Base-by-base conservation (phyloP, 2,113 vertebrate genomes). In the Plestiodon gilberti region DNA sequence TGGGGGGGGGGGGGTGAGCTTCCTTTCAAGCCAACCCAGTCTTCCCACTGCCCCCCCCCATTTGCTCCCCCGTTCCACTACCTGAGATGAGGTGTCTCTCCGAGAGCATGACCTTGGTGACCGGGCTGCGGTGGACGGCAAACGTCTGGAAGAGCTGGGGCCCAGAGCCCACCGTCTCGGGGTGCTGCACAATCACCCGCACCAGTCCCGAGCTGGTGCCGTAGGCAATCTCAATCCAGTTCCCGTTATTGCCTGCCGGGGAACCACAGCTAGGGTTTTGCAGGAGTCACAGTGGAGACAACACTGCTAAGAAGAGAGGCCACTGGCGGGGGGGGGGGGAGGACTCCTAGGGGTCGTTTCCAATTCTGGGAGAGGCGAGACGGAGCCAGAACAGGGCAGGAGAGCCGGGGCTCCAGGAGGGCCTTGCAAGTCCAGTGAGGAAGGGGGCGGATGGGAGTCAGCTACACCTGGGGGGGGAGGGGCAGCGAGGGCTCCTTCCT, bases 91-190 rank as follows among this genome's bases (percentile, higher is more conserved):
- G 98, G 88, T 99, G 98, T 83, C 98, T 98, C 89, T 99, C 98
- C 0, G 98, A 98, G 17, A 99, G 95, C 97, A 98, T 98, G 95
- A 99, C 98, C 95, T 98, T 98, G 90, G 96, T 99, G 85, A 99
- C 97, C 0, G 98, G 97, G 88, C 98, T 99, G 57, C 98, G 98
- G 92, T 99, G 98, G 8, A 99, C 98, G 0, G 97, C 98, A 95
- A 99, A 99, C 5, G 98, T 98, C 95, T 99, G 98, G 95, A 99
- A 99, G 80, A 99, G 98, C 83, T 98, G 98, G 0, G 98, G 98
- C 0, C 97, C 98, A 0, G 98, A 98, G 0, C 98, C 98, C n/a
- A 99, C 97, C 0, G 98, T 99, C 94, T 99, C 98, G 0, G 98
- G 98, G 73, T 99, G 98, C 94, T 99, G 98, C 1, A 98, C 98